Evolutionary conservation across 2,113 vertebrate genomes (phyloP), one percentile per base, ranked within the genome.

Genomic region (Merops nubicus): DNA sequence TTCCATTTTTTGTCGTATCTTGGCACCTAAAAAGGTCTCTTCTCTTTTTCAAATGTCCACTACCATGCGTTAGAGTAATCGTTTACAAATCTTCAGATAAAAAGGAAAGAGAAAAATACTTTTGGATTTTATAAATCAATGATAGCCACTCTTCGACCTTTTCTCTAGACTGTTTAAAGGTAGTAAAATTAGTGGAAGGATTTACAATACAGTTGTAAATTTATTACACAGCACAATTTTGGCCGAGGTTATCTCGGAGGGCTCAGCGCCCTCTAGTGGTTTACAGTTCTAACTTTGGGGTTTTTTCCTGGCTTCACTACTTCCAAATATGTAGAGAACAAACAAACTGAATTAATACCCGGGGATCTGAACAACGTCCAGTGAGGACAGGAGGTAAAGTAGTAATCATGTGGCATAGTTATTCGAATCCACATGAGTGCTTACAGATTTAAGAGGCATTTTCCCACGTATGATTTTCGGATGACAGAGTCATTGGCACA

Each of bases 231-330:
- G 23, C 36, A 70, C 79, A 82, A 53, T 50, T 69, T 91, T 79
- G 7, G 34, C 34, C 48, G 63, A 6, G 33, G 64, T 54, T 45
- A 93, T 97, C 42, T 88, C 1, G 78, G 64, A 92, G 86, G 72
- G 85, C 92, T 76, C 94, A 97, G 94, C 97, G 97, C 97, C 97
- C 97, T 97, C 98, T 97, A 97, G 96, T 96, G 97, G 86, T 81
- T 33, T 93, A 54, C 62, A 82, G 50, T 89, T 73, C 62, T 40
- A 81, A 23, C 28, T 69, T 22, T 29, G 75, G n/a, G 56, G 67
- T 28, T n/a, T 75, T 50, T 53, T 75, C 2, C 1, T 29, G 60
- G 3, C 50, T 64, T 74, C 25, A 31, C 31, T 88, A 29, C 13
- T 65, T 76, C 43, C 20, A 63, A 80, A 13, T 16, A 62, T 2